These are phyloP conservation scores for Pogonognathellus flavescens DNA, from an alignment of 1,140 invertebrate genomes.

Conservation along the genomic window DNA sequence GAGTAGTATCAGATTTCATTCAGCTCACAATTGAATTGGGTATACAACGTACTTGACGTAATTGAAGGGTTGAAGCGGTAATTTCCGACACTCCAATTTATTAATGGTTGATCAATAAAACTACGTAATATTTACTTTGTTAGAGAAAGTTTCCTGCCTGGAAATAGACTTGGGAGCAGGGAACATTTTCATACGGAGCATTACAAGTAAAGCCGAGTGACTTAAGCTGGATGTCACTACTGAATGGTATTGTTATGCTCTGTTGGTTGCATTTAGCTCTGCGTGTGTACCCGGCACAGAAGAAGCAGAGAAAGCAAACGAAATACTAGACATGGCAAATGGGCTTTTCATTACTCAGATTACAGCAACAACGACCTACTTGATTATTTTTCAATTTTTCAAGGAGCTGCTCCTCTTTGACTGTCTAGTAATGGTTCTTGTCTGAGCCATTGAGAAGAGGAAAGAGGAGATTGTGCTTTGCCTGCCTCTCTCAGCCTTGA, in stretches of 20 bases:
- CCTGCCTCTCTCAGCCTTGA: not conserved
- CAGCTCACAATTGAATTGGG: not conserved
- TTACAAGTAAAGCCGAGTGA: not conserved
- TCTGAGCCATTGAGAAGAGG: not conserved
- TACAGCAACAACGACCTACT: constrained; percentile 27
- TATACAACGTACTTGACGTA: not conserved
- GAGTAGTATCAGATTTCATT: no score
- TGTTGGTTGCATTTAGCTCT: not conserved
- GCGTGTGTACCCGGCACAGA: not conserved
- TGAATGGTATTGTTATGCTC: no score
- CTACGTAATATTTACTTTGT: not conserved
- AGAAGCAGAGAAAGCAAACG: not conserved
- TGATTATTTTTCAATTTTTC: constrained; percentile 52
- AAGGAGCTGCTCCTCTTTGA: not conserved
- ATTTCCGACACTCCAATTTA: constrained; percentile 4
- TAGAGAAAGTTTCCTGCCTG: not conserved
- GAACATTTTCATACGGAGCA: not conserved
- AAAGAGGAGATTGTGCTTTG: not conserved
- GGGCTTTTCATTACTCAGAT: constrained; percentile 36
- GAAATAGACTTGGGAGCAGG: not conserved
- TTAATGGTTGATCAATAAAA: constrained; percentile 16
- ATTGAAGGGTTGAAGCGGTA: not conserved
- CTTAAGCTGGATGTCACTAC: not conserved
- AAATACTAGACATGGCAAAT: constrained; percentile 12
- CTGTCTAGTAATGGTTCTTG: not conserved